Percentiles rank a stretch among this genome's conserved stretches.
Conservation (phyloP, 2,888 invertebrate species). For the Microplitis manilae region DNA sequence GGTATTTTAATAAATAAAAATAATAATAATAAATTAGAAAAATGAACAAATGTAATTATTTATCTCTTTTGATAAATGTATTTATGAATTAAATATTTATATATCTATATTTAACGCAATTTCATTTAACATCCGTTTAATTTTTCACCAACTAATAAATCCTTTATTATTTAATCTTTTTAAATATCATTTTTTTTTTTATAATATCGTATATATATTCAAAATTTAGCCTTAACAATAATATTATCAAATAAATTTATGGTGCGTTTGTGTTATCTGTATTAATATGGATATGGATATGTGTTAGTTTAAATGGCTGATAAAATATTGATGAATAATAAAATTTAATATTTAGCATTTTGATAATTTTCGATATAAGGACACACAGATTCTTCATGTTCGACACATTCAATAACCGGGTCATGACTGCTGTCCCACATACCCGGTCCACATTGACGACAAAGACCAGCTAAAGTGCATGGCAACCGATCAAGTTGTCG, state of each 20-base stretch:
- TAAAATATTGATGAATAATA: background rate
- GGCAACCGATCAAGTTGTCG: constrained; percentile 90
- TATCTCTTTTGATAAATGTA: constrained; percentile 1
- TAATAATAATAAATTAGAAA: constrained; percentile 19
- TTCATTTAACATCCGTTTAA: constrained; percentile 5
- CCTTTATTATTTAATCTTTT: constrained; percentile 25
- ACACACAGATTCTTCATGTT: constrained; percentile 78
- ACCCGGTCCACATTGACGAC: constrained; percentile 91
- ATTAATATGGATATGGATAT: constrained; percentile 2
- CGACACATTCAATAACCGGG: constrained; percentile 87
- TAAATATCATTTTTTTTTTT: constrained; percentile 7
- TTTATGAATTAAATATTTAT: constrained; percentile 10
- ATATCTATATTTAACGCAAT: background rate
- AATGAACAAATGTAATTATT: constrained; percentile 18
- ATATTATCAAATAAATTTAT: background rate
- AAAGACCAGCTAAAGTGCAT: constrained; percentile 89
- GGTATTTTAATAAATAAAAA: constrained; percentile 17
- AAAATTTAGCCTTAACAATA: background rate
- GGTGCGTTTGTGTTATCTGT: background rate
- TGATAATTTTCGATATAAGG: constrained; percentile 65
- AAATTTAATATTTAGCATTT: constrained; percentile 46
- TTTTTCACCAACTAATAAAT: constrained; percentile 1
- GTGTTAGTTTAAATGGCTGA: background rate
- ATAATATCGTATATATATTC: background rate
- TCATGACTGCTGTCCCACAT: constrained; percentile 96